These are phyloP conservation scores for Pipistrellus kuhlii DNA, from an alignment of 2,797 vertebrate genomes.

Conservation along the genomic window DNA sequence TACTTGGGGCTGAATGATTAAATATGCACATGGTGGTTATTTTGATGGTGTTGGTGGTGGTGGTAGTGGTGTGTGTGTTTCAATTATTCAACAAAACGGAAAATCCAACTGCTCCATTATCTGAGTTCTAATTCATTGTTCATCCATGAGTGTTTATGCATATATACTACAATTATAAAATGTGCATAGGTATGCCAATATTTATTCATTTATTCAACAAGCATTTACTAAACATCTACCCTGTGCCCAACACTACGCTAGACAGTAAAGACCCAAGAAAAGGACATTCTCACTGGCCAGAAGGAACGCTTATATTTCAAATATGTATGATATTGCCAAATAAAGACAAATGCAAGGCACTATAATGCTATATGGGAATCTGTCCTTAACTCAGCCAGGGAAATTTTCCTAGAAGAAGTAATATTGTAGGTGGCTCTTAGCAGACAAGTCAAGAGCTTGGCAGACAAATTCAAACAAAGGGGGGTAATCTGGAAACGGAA, in stretches of 20 bases:
- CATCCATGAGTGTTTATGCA: not conserved
- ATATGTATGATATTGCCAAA: not conserved
- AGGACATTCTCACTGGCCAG: not conserved
- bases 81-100: slow-evolving; percentile 54
- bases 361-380: not conserved
- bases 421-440: not conserved
- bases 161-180: not conserved
- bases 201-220: not conserved
- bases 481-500: not conserved
- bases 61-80: not conserved
- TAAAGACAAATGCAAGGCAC: not conserved
- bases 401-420: slow-evolving; percentile 2
- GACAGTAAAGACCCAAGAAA: not conserved
- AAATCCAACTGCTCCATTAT: slow-evolving; percentile 34
- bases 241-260: not conserved
- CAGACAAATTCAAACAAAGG: not conserved
- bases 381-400: not conserved
- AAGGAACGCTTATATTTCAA: slow-evolving; percentile 7
- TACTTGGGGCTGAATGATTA: not conserved
- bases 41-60: not conserved
- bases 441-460: slow-evolving; percentile 1
- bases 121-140: slow-evolving; percentile 28
- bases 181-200: not conserved
- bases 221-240: not conserved
- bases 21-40: not conserved